A percentile compares a stretch with the other conserved stretches of the same genome.
These are phyloP conservation scores for Temnothorax nylanderi DNA, from an alignment of 1,140 invertebrate species.

Conservation along the genomic window DNA sequence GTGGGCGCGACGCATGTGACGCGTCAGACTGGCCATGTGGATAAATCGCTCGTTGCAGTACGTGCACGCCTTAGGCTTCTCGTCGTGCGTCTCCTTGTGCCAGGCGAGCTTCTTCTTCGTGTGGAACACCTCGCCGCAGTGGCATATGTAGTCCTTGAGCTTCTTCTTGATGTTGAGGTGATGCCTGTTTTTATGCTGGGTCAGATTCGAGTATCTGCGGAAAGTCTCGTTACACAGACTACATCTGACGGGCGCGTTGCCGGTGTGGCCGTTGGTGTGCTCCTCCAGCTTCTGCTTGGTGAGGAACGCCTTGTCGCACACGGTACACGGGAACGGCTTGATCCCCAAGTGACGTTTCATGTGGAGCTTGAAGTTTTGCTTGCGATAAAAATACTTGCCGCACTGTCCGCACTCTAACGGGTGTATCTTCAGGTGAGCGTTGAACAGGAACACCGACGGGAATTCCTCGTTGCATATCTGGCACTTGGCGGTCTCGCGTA, in stretches of 20 bases:
- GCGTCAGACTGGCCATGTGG: constrained; percentile 92
- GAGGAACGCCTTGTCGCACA: constrained; percentile 93
- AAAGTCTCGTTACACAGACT: constrained; percentile 93
- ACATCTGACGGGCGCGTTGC: constrained; percentile 93
- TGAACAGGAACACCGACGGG: constrained; percentile 87
- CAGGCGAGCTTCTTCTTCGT: constrained; percentile 93
- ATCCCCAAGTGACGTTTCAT: constrained; percentile 92
- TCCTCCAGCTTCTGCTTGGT: constrained; percentile 92
- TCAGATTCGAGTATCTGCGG: constrained; percentile 93
- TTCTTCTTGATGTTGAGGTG: constrained; percentile 89
- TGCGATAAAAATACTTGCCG: constrained; percentile 91
- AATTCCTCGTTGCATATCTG: constrained; percentile 88
- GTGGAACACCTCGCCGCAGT: constrained; percentile 93
- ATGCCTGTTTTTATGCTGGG: constrained; percentile 92
- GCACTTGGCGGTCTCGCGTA: constrained; percentile 85
- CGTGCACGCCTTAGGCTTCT: constrained; percentile 93
- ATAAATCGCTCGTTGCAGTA: constrained; percentile 94
- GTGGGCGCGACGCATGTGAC: constrained; percentile 93
- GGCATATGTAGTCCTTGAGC: constrained; percentile 92
- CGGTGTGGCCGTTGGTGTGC: constrained; percentile 93
- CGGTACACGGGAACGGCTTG: constrained; percentile 91
- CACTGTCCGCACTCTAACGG: constrained; percentile 92
- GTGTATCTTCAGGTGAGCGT: constrained; percentile 91
- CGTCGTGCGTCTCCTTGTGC: constrained; percentile 94
- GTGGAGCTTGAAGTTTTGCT: constrained; percentile 91